These are phyloP conservation scores for Chromobotia macracanthus DNA, from an alignment of 2,797 vertebrate species.

Conservation along the genomic window DNA sequence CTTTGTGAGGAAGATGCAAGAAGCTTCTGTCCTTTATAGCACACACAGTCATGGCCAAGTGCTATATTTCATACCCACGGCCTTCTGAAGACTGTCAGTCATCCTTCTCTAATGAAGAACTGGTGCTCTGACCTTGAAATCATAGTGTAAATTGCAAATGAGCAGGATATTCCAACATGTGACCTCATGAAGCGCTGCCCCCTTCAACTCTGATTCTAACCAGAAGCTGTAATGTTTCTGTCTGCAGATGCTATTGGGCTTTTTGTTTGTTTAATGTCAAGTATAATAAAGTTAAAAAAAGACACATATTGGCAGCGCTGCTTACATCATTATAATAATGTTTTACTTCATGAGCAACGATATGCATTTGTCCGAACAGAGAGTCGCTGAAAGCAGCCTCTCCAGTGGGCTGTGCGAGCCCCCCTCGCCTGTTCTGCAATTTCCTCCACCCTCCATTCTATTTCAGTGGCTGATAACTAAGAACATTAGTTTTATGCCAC, in stretches of 20 bases:
- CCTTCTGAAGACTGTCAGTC: slow-evolving; percentile 68
- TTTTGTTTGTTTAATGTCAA: background rate
- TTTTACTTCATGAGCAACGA: background rate
- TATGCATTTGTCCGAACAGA: slow-evolving; percentile 38
- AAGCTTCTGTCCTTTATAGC: slow-evolving; percentile 62
- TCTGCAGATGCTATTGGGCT: background rate
- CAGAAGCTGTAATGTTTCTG: background rate
- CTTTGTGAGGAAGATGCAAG: slow-evolving; percentile 66
- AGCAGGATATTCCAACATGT: slow-evolving; percentile 15
- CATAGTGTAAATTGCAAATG: slow-evolving; percentile 26
- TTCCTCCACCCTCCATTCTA: slow-evolving; percentile 90
- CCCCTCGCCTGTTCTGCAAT: slow-evolving; percentile 83
- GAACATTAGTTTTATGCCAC: slow-evolving; percentile 99
- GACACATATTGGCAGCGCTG: background rate
- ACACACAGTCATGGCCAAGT: slow-evolving; percentile 64
- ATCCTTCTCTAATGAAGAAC: slow-evolving; percentile 58
- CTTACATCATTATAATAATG: background rate
- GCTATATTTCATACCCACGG: slow-evolving; percentile 66
- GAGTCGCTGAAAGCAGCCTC: slow-evolving; percentile 86
- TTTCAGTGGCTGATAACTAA: slow-evolving; percentile 99
- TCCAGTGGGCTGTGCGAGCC: slow-evolving; percentile 86
- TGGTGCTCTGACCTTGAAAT: slow-evolving; percentile 62
- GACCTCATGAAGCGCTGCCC: slow-evolving; percentile 14
- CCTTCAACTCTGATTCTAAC: slow-evolving; percentile 5
- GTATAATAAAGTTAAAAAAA: background rate